Percentiles rank a stretch among this genome's conserved stretches.
Evolutionary conservation across 1,140 invertebrate species (phyloP).

Genomic region (Ylistrum balloti): DNA sequence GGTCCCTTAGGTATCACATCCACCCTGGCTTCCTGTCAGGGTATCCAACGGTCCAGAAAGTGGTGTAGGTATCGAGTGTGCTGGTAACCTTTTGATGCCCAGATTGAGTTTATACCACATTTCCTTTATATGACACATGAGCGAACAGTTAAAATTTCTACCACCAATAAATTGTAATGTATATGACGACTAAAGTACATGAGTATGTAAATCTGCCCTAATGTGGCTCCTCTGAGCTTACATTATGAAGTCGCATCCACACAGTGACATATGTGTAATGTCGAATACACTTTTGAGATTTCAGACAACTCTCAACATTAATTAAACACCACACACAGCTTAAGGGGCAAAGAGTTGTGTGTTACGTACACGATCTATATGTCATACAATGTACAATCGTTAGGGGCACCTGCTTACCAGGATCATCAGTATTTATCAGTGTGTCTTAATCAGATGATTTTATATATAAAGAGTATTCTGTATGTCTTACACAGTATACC

Average conservation of each 20-base stretch:
- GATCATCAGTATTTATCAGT: too few species aligned
- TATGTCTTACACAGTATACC: too few species aligned
- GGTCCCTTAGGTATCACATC: conserved; percentile 13
- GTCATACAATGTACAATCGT: too few species aligned
- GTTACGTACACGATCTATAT: too few species aligned
- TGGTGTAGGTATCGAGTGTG: conserved; percentile 31
- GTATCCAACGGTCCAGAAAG: not conserved
- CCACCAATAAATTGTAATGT: conserved; percentile 25
- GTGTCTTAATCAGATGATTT: too few species aligned
- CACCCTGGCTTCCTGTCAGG: conserved; percentile 22
- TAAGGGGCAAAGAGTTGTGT: too few species aligned
- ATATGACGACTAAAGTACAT: conserved; percentile 28
- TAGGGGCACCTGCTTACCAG: too few species aligned
- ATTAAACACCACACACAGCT: too few species aligned
- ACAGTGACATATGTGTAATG: not conserved
- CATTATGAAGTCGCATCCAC: not conserved
- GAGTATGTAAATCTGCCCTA: conserved; percentile 33
- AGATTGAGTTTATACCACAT: not conserved
- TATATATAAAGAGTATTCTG: too few species aligned
- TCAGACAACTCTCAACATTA: not conserved
- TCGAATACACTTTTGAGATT: not conserved
- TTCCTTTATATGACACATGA: conserved; percentile 34
- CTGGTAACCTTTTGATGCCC: not conserved
- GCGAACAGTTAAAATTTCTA: conserved; percentile 17
- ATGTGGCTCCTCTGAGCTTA: not conserved